phyloP scores from a whole-genome alignment of 2,797 vertebrate genomes.

The Balearica regulorum region DNA sequence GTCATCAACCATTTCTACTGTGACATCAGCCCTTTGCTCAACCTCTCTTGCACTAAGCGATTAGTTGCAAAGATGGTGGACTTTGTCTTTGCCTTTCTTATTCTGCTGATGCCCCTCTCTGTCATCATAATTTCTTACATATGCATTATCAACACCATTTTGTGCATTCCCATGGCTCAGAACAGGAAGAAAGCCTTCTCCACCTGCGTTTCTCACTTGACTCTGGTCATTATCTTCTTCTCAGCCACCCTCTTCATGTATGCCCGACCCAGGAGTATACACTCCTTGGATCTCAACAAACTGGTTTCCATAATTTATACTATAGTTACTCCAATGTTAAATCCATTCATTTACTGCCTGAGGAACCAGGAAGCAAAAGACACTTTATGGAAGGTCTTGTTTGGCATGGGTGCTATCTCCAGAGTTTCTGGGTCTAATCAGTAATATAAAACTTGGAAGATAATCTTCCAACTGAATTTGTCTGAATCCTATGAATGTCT shows the following conservation, averaged over 20 bases:
- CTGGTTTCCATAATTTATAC: slow-evolving; percentile 32
- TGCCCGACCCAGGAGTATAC: background rate
- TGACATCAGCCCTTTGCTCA: slow-evolving; percentile 38
- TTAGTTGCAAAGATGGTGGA: slow-evolving; percentile 12
- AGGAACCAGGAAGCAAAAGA: slow-evolving; percentile 51
- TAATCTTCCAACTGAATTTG: background rate
- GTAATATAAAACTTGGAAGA: background rate
- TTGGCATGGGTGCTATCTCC: background rate
- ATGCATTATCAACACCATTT: background rate
- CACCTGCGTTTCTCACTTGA: slow-evolving; percentile 36
- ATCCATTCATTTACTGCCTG: slow-evolving; percentile 58
- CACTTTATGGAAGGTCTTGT: background rate
- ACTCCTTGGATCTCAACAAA: slow-evolving; percentile 34
- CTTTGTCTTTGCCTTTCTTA: slow-evolving; percentile 42
- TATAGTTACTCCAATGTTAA: slow-evolving; percentile 43
- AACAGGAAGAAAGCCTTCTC: slow-evolving; percentile 51
- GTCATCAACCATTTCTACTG: slow-evolving; percentile 59
- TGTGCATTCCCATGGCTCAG: background rate
- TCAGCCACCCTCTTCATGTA: slow-evolving; percentile 37
- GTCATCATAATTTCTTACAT: slow-evolving; percentile 30
- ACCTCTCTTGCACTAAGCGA: slow-evolving; percentile 24
- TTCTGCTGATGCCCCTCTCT: slow-evolving; percentile 27
- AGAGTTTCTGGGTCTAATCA: background rate
- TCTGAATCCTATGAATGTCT: background rate
- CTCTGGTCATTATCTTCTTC: slow-evolving; percentile 35